Base-by-base conservation (phyloP, 2,797 vertebrate genomes). In the Danio choprae region DNA sequence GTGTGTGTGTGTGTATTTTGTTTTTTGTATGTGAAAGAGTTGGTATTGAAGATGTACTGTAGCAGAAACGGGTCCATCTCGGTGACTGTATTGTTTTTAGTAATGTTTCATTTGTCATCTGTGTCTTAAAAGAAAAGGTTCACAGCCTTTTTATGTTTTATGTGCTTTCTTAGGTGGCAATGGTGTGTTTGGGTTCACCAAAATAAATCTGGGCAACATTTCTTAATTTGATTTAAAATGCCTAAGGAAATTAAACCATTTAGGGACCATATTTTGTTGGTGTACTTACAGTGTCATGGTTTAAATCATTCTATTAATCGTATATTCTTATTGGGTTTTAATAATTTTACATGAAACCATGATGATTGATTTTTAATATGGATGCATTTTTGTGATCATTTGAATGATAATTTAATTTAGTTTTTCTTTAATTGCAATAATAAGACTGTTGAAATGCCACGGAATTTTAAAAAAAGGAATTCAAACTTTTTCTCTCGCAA, bases 21-120 rank as follows among this genome's bases (percentile, higher is more conserved):
- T 60, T 18, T 60, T 40, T 60, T 76, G 6, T 70, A 38, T 79
- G 18, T 50, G 77, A 44, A 62, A 12, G 70, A 55, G 64, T 38
- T 71, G 48, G 36, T 9, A 18, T 76, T 67, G 40, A 36, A 36
- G 67, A 41, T 55, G 60, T 59, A 58, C 73, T 85, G 55, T 80
- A 77, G 70, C 67, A 79, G 7, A 79, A 48, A 75, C 55, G 65
- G 62, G 53, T 83, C 71, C 20, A 68, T 78, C 58, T 78, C 43
- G 74, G 16, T 70, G 55, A 77, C 60, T 56, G 56, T 79, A 59
- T 51, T 77, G 68, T 74, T 41, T 63, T 63, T 22, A 44, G 67
- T 43, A 63, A 43, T 53, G 59, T 67, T 74, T 56, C 8, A n/a
- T 80, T 65, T 74, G 55, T 69, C 43, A 78, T 6, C 55, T 18